Conservation (phyloP, 23 tunicate genomes). For the Trididemnum clinides region DNA sequence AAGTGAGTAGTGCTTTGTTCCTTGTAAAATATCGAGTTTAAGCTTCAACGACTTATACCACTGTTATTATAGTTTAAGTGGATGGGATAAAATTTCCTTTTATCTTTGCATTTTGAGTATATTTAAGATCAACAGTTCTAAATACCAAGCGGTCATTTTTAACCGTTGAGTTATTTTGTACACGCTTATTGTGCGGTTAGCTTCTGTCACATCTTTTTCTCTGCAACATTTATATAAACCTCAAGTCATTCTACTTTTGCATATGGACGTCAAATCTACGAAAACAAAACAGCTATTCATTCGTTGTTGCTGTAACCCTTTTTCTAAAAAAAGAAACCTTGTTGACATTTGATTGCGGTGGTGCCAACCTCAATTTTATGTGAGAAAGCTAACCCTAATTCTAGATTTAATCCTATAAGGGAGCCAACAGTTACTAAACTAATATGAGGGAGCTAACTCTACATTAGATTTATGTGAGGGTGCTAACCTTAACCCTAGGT, state of each 20-base stretch:
- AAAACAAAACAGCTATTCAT: background rate
- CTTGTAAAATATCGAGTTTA: background rate
- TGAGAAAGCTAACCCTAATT: too few relatives aligned
- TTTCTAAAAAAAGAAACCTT: constrained; percentile 18
- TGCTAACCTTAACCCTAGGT: too few relatives aligned
- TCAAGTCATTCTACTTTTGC: constrained; percentile 1
- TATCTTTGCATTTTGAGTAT: background rate
- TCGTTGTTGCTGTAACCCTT: background rate
- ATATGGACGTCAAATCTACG: background rate
- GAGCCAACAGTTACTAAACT: too few relatives aligned
- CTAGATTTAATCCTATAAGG: too few relatives aligned
- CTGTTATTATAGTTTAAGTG: background rate
- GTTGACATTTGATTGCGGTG: background rate
- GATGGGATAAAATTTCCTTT: constrained; percentile 6
- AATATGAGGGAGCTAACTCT: too few relatives aligned
- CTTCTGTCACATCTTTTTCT: constrained; percentile 11
- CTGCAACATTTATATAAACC: background rate
- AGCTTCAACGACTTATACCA: background rate
- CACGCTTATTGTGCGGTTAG: background rate
- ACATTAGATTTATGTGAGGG: too few relatives aligned
- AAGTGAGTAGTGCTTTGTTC: too few relatives aligned
- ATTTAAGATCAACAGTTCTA: background rate
- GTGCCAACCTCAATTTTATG: too few relatives aligned
- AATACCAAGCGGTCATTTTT: constrained; percentile 10
- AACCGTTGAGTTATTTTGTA: background rate